Evolutionary conservation across 1,140 invertebrate species (phyloP), one percentile per base, ranked within the genome.

Genomic region (Pseudomyrmex dendroicus): DNA sequence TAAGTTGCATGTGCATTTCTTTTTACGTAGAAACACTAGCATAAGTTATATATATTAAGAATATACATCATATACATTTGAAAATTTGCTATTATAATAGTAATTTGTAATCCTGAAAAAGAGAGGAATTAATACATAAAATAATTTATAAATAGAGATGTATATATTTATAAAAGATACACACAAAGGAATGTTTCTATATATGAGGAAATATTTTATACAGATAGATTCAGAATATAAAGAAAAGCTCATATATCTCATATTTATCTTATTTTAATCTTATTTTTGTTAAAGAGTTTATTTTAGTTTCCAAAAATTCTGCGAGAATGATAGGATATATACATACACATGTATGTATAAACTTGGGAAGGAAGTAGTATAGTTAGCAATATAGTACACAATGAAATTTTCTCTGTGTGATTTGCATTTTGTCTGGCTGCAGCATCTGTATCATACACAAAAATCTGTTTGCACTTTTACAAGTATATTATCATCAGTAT

Each of bases 361-460:
- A 35, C 35, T 35, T 7, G 35, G 35, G 3, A 46, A 59, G 2
- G 64, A 73, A 86, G 17, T 64, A 70, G n/a, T 20, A 54, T 17
- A 63, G 20, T 72, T 80, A 80, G 52, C 13, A 52, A 57, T 50
- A 50, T 15, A 56, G 2, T 4, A 12, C 3, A 44, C 9, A 12
- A 73, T 35, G 35, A 35, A 35, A 35, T 50, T 20, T 20, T 20
- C 25, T 68, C 52, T 78, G 2, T 85, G 17, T 82, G 64, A 85
- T 67, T 83, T 76, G 77, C 77, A 83, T 85, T 62, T n/a, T 57
- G 63, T 86, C 66, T 86, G 85, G 84, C 70, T 72, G 62, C 66
- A 68, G 35, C 52, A 64, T 80, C 63, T 66, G 77, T 61, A 86
- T 66, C 52, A 66, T 48, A 82, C 61, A 82, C 35, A 46, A 56